phyloP scores from a whole-genome alignment of 2,888 invertebrate genomes.

The Notodonta ziczac region DNA sequence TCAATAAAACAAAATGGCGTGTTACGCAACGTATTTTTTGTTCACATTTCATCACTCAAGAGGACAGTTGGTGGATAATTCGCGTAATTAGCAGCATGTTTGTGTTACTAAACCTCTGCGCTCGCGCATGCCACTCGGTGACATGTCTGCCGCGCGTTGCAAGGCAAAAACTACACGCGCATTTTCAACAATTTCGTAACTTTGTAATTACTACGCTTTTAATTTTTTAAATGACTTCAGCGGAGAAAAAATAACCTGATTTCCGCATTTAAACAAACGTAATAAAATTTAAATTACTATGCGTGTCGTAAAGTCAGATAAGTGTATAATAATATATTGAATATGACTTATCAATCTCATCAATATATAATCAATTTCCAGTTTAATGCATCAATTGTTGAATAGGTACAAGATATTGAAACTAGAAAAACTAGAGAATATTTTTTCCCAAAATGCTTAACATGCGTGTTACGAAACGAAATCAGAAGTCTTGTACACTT shows the following conservation, averaged over 20 bases:
- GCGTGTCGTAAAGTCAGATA: background rate
- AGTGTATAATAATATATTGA: no score
- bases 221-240: slow-evolving; percentile 39
- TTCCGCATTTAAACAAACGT: slow-evolving; percentile 1
- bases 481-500: background rate
- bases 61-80: slow-evolving; percentile 69
- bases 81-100: slow-evolving; percentile 69
- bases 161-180: slow-evolving; percentile 62
- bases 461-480: no score
- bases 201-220: slow-evolving; percentile 59
- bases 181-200: slow-evolving; percentile 67
- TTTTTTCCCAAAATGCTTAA: no score
- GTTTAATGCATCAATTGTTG: no score
- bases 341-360: no score
- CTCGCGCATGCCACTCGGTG: slow-evolving; percentile 49
- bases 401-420: no score
- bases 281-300: background rate
- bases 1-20: slow-evolving; percentile 36
- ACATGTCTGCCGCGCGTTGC: slow-evolving; percentile 51
- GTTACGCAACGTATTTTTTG: slow-evolving; percentile 70
- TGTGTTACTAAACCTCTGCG: slow-evolving; percentile 54
- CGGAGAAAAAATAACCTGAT: slow-evolving; percentile 8
- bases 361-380: no score
- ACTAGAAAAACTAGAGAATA: no score
- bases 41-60: slow-evolving; percentile 68